Evolutionary conservation across 1,140 invertebrate species (phyloP), one percentile per base, ranked within the genome.

Genomic region (Contarinia nasturtii): DNA sequence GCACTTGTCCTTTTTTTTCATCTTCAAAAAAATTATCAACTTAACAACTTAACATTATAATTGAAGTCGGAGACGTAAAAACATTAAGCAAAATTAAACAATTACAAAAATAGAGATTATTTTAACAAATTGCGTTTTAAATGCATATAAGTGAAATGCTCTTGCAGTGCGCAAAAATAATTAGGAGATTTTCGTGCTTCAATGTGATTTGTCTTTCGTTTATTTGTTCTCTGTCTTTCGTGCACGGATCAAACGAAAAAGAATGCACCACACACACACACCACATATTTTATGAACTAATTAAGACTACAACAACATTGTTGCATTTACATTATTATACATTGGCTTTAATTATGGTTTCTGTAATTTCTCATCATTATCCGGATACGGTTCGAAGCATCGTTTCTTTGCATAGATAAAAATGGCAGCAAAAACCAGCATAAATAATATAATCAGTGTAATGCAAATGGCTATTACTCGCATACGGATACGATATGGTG

Each of bases 401-500:
- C 54, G 61, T 49, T 59, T 57, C 49, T 63, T 64, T 51, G 63
- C 68, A 15, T 72, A 67, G 63, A 75, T 75, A 69, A 73, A 77
- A 49, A 77, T 63, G 7, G 66, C 68, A 37, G 71, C 66, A 8
- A 75, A 64, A 18, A 69, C 69, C 0, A 73, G 52, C 18, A 68
- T 63, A 8, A 72, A 71, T n/a, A 78, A 49, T 18, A 78, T 68
- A 14, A 67, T 68, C n/a, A 77, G 67, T 2, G 69, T 66, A 33
- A 75, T 69, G 15, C 76, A 75, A 54, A 78, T 74, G 1, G 76
- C 72, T 42, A 79, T 66, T 2, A 76, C 74, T 12, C 71, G 61
- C 41, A 76, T 69, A 48, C 68, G 68, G 27, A 27, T 27, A 22
- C 73, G 67, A 52, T 77, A 77, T 1, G 72, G 72, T 2, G 78